These are phyloP conservation scores for Nemurella pictetii DNA, from an alignment of 2,888 invertebrate genomes.

Conservation along the genomic window DNA sequence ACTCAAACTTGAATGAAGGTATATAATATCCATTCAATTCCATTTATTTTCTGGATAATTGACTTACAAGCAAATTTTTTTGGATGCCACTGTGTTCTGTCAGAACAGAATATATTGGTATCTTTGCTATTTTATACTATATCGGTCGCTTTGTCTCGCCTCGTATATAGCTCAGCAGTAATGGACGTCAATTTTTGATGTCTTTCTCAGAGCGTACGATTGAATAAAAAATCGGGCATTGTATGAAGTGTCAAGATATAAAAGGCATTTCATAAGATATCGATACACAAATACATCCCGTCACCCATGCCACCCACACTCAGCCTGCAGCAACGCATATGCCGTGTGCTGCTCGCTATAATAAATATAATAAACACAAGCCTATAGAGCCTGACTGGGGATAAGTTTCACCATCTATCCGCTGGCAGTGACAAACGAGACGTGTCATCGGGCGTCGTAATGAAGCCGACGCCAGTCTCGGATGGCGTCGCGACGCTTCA, in stretches of 20 bases:
- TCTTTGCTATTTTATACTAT: too few relatives aligned
- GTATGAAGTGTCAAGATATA: background rate
- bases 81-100: too few relatives aligned
- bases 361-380: background rate
- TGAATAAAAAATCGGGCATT: background rate
- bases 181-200: background rate
- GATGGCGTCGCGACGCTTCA: conserved; percentile 7
- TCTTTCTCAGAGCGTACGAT: background rate
- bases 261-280: too few relatives aligned
- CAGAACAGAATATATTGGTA: too few relatives aligned
- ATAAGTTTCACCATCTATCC: background rate
- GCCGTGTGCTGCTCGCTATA: background rate
- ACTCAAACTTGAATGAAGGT: background rate
- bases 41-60: background rate
- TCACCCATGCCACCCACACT: background rate
- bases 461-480: conserved; percentile 7
- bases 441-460: conserved; percentile 12
- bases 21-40: too few relatives aligned
- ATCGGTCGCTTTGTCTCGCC: background rate
- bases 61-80: too few relatives aligned
- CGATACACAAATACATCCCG: background rate
- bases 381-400: background rate
- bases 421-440: conserved; percentile 4
- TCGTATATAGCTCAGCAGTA: background rate
- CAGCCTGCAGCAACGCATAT: background rate